Base-by-base conservation (phyloP, 1,140 invertebrate genomes). In the Megalonaias nervosa region DNA sequence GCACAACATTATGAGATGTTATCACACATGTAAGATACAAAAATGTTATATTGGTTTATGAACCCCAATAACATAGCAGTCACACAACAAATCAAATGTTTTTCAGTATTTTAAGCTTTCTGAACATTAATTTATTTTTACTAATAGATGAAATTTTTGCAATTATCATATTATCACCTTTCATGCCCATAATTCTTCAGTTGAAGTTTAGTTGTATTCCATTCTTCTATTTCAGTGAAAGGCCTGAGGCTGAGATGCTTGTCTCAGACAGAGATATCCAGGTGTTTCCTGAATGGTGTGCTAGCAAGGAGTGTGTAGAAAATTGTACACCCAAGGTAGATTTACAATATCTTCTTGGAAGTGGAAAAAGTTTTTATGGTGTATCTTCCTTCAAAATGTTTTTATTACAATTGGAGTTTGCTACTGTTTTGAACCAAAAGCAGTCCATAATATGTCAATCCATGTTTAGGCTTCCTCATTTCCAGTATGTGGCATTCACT, bases 211-310 rank as follows among this genome's bases (percentile, higher is more conserved):
- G 6, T 11, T 48, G 38, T 48, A 6, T 48, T 48, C 38, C 38
- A 48, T 80, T 64, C 80, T 17, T 70, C 71, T 26, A 16, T 75
- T 60, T 59, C 72, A 84, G 84, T 69, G 48, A 72, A 55, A 78
- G 74, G 62, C 82, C 81, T 77, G 92, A 93, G 48, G 88, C 92
- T 73, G 93, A 94, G 75, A 95, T 96, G 93, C 90, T 94, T 80
- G 93, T 95, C 13, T 92, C 95, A 1, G 93, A 94, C 56, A 96
- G 95, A 89, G 97, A 97, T 88, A 91, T 98, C 67, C 93, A 93
- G 1, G 95, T 96, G 0, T 94, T 94, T 84, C 93, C 95, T 1
- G 93, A 95, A 62, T 88, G 94, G 76, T 98, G 97, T 88, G 83
- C 89, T 31, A 91, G 88, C 66, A 88, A 91, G 17, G 81, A 91